A percentile compares a stretch with the other conserved stretches of the same genome.
Conservation (phyloP, 30 jellyfish, hydroid and myxozoan genomes). For the Aurelia aurita region DNA sequence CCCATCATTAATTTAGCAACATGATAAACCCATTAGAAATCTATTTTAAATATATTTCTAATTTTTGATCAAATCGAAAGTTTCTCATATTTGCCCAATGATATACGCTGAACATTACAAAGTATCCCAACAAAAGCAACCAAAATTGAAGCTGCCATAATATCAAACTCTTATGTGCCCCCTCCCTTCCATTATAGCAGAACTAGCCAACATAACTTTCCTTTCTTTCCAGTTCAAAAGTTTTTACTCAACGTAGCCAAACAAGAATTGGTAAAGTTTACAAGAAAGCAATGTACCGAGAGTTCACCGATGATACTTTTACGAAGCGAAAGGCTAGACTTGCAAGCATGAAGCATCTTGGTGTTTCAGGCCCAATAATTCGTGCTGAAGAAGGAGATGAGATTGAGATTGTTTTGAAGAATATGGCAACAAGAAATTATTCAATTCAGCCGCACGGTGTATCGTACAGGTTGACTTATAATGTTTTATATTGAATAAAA, state of each 20-base stretch:
- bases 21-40: no score
- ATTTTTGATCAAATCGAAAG: no score
- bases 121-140: no score
- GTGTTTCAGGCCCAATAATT: slow-evolving; percentile 70
- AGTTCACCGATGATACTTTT: slow-evolving; percentile 57
- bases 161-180: no score
- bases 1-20: no score
- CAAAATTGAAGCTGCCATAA: no score
- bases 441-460: slow-evolving; percentile 79
- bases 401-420: slow-evolving; percentile 55
- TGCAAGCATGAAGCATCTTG: slow-evolving; percentile 52
- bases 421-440: slow-evolving; percentile 69
- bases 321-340: slow-evolving; percentile 33
- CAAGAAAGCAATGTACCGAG: slow-evolving; percentile 83
- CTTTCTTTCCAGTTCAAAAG: slow-evolving; percentile 32
- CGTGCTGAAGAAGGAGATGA: slow-evolving; percentile 82
- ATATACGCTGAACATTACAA: no score
- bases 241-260: slow-evolving; percentile 51
- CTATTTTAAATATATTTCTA: no score
- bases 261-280: slow-evolving; percentile 74
- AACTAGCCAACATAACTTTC: no score
- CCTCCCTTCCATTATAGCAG: no score
- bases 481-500: background rate
- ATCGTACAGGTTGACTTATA: slow-evolving; percentile 53
- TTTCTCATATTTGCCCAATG: no score